These are phyloP conservation scores for Spermophilus dauricus DNA, from an alignment of 2,113 vertebrate genomes.

Conservation along the genomic window DNA sequence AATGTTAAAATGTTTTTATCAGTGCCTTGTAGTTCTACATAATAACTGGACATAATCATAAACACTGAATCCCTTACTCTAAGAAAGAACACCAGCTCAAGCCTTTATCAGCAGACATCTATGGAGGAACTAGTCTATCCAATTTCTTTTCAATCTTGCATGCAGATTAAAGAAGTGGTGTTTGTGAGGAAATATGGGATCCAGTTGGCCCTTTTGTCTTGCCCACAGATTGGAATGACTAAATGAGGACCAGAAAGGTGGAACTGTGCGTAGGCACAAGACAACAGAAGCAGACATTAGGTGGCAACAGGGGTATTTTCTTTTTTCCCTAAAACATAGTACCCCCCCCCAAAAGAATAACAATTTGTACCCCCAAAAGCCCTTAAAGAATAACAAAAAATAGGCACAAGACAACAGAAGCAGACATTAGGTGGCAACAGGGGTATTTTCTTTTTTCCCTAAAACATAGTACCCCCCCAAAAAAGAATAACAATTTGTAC, in stretches of 20 bases:
- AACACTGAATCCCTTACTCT: background rate
- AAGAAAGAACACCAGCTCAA: background rate
- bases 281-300: background rate
- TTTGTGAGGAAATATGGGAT: background rate
- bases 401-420: background rate
- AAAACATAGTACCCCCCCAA: background rate
- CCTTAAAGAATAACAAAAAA: background rate
- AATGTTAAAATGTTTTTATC: no score
- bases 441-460: background rate
- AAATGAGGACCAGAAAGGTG: background rate
- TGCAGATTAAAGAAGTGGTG: background rate
- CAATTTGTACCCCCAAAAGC: background rate
- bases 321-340: conserved; percentile 6
- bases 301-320: background rate
- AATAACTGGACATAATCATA: background rate
- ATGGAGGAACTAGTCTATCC: background rate
- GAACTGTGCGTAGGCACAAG: background rate
- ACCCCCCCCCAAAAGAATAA: no score
- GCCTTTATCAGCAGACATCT: background rate
- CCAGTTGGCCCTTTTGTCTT: no score
- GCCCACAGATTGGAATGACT: background rate
- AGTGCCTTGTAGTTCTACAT: no score
- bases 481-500: no score
- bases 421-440: background rate
- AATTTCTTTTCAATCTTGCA: background rate